A percentile compares a stretch with the other conserved stretches of the same genome.
Conservation (phyloP, 2,888 invertebrate genomes). For the Notocelia uddmanniana region DNA sequence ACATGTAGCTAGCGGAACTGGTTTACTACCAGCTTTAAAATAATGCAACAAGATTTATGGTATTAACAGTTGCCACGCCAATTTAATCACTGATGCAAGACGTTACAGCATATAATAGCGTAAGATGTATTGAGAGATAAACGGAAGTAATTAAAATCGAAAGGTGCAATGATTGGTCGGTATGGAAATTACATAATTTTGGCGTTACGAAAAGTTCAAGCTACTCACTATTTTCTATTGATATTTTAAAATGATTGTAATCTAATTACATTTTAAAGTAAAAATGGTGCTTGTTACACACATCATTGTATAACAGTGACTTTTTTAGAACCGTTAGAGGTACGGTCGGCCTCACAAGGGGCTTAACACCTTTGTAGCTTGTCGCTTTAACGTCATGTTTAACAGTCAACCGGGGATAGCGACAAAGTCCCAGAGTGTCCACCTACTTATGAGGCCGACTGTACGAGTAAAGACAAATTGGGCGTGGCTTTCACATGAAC, state of each 20-base stretch:
- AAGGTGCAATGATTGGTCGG: slow-evolving; percentile 35
- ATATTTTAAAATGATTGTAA: background rate
- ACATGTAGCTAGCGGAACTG: slow-evolving; percentile 57
- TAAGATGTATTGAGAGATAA: slow-evolving; percentile 34
- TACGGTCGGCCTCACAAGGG: too few species aligned
- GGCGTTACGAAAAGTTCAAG: slow-evolving; percentile 26
- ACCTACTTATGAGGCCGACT: too few species aligned
- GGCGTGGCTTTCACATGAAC: too few species aligned
- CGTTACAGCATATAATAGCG: slow-evolving; percentile 19
- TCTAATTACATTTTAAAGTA: slow-evolving; percentile 22
- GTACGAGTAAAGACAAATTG: too few species aligned
- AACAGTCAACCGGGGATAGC: too few species aligned
- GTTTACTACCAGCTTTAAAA: slow-evolving; percentile 53
- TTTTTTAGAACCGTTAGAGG: too few species aligned
- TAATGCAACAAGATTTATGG: slow-evolving; percentile 41
- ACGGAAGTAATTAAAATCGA: slow-evolving; percentile 45
- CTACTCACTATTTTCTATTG: slow-evolving; percentile 18
- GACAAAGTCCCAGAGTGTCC: too few species aligned
- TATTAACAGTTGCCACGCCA: slow-evolving; percentile 30
- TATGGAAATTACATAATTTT: slow-evolving; percentile 37
- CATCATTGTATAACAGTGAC: background rate
- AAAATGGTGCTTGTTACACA: background rate
- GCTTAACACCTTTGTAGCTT: too few species aligned
- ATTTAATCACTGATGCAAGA: slow-evolving; percentile 31
- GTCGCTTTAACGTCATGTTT: too few species aligned